These are phyloP conservation scores for Pegoplata infirma DNA, from an alignment of 2,888 invertebrate genomes.

Conservation along the genomic window DNA sequence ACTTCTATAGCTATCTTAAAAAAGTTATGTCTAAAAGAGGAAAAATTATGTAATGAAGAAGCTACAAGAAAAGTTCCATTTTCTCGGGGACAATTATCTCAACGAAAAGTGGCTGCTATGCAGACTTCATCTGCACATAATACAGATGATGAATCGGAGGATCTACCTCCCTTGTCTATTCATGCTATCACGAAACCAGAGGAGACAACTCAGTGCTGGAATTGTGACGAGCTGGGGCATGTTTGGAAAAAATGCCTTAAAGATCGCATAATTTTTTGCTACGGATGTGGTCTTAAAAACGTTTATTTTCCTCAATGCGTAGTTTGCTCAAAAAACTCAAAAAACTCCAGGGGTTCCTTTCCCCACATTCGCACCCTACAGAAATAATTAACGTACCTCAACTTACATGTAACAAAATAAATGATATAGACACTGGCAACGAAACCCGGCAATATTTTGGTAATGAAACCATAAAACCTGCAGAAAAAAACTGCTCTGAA, in stretches of 20 bases:
- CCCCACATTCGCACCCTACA: background rate
- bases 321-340: background rate
- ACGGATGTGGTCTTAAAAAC: slow-evolving; percentile 13
- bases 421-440: background rate
- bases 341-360: background rate
- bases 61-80: too few relatives aligned
- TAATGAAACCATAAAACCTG: background rate
- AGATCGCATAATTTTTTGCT: slow-evolving; percentile 1
- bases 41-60: too few relatives aligned
- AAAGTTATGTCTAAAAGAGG: too few relatives aligned
- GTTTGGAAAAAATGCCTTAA: slow-evolving; percentile 7
- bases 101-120: too few relatives aligned
- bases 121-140: too few relatives aligned
- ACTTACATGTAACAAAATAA: background rate
- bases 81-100: too few relatives aligned
- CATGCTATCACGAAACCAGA: too few relatives aligned
- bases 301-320: background rate
- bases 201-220: slow-evolving; percentile 16
- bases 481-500: background rate
- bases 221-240: slow-evolving; percentile 12
- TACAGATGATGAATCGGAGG: too few relatives aligned
- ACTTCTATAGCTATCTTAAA: too few relatives aligned
- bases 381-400: background rate
- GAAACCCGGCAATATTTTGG: background rate
- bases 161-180: too few relatives aligned